These are phyloP conservation scores for Drosophila guanche DNA, from an alignment of 1,140 invertebrate genomes.

Conservation along the genomic window DNA sequence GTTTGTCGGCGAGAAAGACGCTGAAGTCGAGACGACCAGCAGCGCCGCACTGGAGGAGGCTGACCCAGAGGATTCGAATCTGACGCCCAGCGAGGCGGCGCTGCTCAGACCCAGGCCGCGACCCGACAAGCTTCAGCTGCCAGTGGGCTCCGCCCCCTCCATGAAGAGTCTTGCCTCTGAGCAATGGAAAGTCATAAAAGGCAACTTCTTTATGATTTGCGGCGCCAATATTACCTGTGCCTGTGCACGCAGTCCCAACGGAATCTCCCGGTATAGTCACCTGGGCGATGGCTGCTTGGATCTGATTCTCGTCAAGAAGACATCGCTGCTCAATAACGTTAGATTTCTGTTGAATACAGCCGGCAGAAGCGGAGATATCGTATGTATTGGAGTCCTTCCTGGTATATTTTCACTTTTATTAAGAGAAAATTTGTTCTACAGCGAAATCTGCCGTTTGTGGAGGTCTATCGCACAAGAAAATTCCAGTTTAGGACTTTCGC, in stretches of 20 bases:
- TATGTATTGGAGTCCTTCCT: slow-evolving; percentile 74
- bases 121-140: slow-evolving; percentile 35
- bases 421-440: slow-evolving; percentile 84
- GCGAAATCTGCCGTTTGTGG: slow-evolving; percentile 88
- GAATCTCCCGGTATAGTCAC: slow-evolving; percentile 91
- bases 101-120: slow-evolving; percentile 49
- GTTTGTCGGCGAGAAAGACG: slow-evolving; percentile 76
- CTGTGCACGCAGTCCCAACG: slow-evolving; percentile 89
- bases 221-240: slow-evolving; percentile 92
- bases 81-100: slow-evolving; percentile 44
- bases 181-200: slow-evolving; percentile 87
- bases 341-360: slow-evolving; percentile 87
- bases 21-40: slow-evolving; percentile 49
- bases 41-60: slow-evolving; percentile 1
- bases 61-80: slow-evolving; percentile 6
- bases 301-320: slow-evolving; percentile 90
- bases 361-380: slow-evolving; percentile 86
- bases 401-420: background rate
- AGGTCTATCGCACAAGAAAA: slow-evolving; percentile 90
- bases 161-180: slow-evolving; percentile 41
- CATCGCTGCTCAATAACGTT: slow-evolving; percentile 90
- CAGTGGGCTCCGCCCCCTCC: slow-evolving; percentile 24
- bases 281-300: slow-evolving; percentile 92
- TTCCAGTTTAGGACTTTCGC: slow-evolving; percentile 87
- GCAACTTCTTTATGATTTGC: slow-evolving; percentile 91